Evolutionary conservation across 2,797 vertebrate species (phyloP).

Genomic region (Amblyopsis hoosieri): DNA sequence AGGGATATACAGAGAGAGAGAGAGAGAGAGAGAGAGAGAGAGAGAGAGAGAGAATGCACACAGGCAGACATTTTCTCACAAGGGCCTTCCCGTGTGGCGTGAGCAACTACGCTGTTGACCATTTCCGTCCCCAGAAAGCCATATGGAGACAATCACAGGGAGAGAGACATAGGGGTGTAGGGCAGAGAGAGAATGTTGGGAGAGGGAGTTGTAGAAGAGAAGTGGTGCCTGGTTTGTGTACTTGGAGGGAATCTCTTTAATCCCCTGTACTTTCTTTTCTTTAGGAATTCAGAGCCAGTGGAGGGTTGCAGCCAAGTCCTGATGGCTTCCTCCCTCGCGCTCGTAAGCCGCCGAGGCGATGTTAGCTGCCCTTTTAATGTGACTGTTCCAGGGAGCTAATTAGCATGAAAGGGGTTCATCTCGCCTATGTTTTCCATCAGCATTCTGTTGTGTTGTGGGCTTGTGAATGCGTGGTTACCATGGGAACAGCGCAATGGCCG

Average conservation of each 20-base stretch:
- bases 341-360: constrained; percentile 56
- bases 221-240: constrained; percentile 66
- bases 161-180: constrained; percentile 23
- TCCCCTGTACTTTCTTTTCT: constrained; percentile 68
- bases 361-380: constrained; percentile 63
- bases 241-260: constrained; percentile 71
- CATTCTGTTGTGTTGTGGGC: constrained; percentile 37
- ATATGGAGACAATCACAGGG: constrained; percentile 76
- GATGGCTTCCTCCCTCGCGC: constrained; percentile 65
- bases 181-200: constrained; percentile 26
- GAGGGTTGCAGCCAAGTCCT: constrained; percentile 60
- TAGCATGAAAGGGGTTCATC: constrained; percentile 49
- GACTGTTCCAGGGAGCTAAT: constrained; percentile 52
- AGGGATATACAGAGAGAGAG: too few relatives aligned
- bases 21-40: too few relatives aligned
- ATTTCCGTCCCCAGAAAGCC: constrained; percentile 73
- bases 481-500: constrained; percentile 4
- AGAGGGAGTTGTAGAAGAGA: constrained; percentile 37
- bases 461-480: constrained; percentile 30
- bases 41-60: constrained; percentile 5
- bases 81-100: constrained; percentile 70
- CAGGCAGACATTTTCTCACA: constrained; percentile 68
- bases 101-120: constrained; percentile 80
- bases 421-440: constrained; percentile 43
- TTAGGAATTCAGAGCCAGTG: constrained; percentile 67